Conservation (phyloP, 2,797 vertebrate genomes). For the Pipistrellus kuhlii region DNA sequence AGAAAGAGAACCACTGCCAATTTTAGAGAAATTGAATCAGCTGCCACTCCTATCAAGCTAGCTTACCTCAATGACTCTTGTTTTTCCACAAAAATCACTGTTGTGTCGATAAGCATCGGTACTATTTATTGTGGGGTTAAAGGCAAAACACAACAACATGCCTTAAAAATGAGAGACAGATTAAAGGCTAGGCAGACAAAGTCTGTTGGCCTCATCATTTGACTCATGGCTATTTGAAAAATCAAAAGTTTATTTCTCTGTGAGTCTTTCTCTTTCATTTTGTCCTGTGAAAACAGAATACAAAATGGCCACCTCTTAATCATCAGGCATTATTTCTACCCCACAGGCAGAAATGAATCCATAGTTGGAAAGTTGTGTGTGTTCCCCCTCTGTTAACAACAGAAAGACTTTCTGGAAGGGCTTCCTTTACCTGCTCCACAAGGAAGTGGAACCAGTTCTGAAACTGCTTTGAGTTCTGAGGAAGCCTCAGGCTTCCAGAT, state of each 20-base stretch:
- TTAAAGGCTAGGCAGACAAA: constrained; percentile 23
- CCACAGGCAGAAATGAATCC: constrained; percentile 42
- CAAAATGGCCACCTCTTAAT: constrained; percentile 23
- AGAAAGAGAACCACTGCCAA: not conserved
- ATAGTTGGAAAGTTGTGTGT: not conserved
- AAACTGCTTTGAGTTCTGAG: not conserved
- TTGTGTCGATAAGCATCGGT: not conserved
- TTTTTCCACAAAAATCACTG: not conserved
- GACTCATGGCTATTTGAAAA: not conserved
- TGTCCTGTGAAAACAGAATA: constrained; percentile 31
- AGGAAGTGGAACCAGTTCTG: not conserved
- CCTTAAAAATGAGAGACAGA: constrained; percentile 45
- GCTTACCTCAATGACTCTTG: not conserved
- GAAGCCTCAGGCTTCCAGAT: not conserved
- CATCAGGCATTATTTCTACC: constrained; percentile 35
- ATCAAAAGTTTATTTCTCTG: constrained; percentile 49
- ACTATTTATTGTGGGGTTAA: constrained; percentile 33
- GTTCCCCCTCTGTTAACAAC: not conserved
- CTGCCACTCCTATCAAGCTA: not conserved
- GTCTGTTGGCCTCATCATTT: not conserved
- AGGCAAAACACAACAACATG: constrained; percentile 12
- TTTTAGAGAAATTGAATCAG: constrained; percentile 42
- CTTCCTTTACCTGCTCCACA: not conserved
- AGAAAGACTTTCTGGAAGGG: constrained; percentile 14
- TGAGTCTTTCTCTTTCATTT: constrained; percentile 55